phyloP scores from a whole-genome alignment of 2,113 vertebrate species.

The Barnardius zonarius region DNA sequence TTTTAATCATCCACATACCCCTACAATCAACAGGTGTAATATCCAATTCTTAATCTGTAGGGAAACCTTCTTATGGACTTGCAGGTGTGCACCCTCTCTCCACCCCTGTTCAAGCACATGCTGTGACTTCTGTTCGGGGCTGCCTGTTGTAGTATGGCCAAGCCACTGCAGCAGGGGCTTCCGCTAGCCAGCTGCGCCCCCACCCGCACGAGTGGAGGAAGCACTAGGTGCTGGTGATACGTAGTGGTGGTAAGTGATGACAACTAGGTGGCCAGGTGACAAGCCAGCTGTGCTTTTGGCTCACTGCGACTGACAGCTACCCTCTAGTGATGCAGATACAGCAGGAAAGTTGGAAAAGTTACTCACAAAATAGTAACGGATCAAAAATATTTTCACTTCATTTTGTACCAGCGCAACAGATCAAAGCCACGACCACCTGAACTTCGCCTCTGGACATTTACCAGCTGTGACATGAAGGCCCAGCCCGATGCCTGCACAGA shows the following conservation, averaged over 20 bases:
- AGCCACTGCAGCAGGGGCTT: not conserved
- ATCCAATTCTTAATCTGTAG: not conserved
- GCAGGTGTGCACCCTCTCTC: not conserved
- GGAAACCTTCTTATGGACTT: not conserved
- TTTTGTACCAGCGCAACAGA: not conserved
- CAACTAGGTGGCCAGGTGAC: not conserved
- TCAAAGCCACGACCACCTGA: not conserved
- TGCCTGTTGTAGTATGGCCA: not conserved
- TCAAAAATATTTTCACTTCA: conserved; percentile 14
- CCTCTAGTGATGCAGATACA: conserved; percentile 23
- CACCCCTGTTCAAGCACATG: not conserved
- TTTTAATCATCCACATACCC: not conserved
- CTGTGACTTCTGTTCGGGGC: not conserved
- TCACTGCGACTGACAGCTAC: not conserved
- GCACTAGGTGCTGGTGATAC: not conserved
- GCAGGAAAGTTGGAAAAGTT: not conserved
- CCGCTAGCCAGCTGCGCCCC: not conserved
- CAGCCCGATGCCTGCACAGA: conserved; percentile 5
- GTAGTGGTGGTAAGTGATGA: not conserved
- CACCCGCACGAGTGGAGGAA: not conserved
- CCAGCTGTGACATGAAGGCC: not conserved
- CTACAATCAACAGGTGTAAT: not conserved
- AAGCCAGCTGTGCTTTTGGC: conserved; percentile 1
- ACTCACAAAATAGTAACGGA: not conserved
- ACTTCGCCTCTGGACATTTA: not conserved